These are phyloP conservation scores for Archocentrus centrarchus DNA, from an alignment of 2,113 vertebrate species.

Conservation along the genomic window DNA sequence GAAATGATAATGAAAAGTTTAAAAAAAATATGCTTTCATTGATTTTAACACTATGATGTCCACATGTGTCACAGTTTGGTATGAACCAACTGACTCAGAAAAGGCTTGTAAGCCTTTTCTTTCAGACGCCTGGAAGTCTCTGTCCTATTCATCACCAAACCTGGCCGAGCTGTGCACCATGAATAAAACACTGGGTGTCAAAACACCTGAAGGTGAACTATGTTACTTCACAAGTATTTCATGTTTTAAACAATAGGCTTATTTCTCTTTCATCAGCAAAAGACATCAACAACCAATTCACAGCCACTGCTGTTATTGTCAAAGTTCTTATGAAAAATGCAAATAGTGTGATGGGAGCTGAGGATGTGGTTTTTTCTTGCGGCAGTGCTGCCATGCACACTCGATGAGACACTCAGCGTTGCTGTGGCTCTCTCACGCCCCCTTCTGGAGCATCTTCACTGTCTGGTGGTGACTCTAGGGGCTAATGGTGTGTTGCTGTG, in stretches of 20 bases:
- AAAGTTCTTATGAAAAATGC: constrained; percentile 20
- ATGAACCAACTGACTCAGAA: constrained; percentile 88
- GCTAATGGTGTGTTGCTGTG: constrained; percentile 85
- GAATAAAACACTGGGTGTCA: constrained; percentile 83
- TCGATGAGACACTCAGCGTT: constrained; percentile 78
- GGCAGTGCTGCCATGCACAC: constrained; percentile 76
- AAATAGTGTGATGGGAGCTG: constrained; percentile 9
- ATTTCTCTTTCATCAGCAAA: not conserved
- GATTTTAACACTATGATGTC: not conserved
- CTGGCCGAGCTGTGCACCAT: constrained; percentile 87
- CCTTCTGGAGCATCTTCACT: constrained; percentile 86
- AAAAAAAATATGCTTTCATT: not conserved
- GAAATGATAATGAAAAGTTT: not conserved
- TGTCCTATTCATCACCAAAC: constrained; percentile 88
- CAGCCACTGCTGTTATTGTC: not conserved
- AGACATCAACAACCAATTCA: not conserved
- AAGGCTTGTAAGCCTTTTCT: constrained; percentile 90
- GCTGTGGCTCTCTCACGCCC: constrained; percentile 83
- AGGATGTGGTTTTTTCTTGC: constrained; percentile 49
- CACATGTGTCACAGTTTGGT: constrained; percentile 85
- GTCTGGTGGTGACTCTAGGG: constrained; percentile 87
- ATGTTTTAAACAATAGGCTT: not conserved
- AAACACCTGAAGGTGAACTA: constrained; percentile 83
- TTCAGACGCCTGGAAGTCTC: constrained; percentile 88
- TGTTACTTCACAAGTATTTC: not conserved